Evolutionary conservation across 2,113 vertebrate genomes (phyloP), one percentile per base, ranked within the genome.

Genomic region (Ciconia stormi): DNA sequence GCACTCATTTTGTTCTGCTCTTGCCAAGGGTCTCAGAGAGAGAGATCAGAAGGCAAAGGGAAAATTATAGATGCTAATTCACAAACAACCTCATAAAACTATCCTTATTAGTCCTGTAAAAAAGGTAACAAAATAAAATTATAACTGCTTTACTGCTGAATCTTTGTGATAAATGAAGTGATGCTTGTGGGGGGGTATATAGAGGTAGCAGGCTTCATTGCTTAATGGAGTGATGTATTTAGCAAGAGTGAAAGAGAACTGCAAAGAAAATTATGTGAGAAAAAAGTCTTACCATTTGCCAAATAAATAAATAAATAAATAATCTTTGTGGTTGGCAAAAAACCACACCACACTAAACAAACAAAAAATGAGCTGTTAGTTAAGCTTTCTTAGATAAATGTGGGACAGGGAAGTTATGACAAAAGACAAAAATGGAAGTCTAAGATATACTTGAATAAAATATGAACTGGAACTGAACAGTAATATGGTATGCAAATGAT

Each of bases 61-160:
- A 71, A 94, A 95, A 89, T 80, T 61, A 47, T 8, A 49, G 66
- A 71, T 69, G 50, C 19, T 80, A 87, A 91, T 93, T 94, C 87
- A 90, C 62, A 91, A 89, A 70, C 73, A 93, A 30, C 22, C 29
- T 83, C 82, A 90, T 95, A 77, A 96, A 96, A 80, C 66, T 87
- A 42, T 91, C 38, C 22, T 52, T 82, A 82, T 79, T 84, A 61
- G 32, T 55, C 36, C 80, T 25, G 7, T 61, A 69, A 89, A 85
- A 65, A 95, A 82, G 20, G 2, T 10, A 82, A 53, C 40, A 74
- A 46, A 49, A 77, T 52, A 65, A 87, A 93, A 90, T 49, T 9
- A 30, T 59, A 66, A 82, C 26, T 34, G 36, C 20, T 92, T 89
- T n/a, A 42, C 23, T 66, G 40, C 50, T 50, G 14, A 82, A 89